Base-by-base conservation (phyloP, 2,888 invertebrate genomes). In the Anticlea derivata region DNA sequence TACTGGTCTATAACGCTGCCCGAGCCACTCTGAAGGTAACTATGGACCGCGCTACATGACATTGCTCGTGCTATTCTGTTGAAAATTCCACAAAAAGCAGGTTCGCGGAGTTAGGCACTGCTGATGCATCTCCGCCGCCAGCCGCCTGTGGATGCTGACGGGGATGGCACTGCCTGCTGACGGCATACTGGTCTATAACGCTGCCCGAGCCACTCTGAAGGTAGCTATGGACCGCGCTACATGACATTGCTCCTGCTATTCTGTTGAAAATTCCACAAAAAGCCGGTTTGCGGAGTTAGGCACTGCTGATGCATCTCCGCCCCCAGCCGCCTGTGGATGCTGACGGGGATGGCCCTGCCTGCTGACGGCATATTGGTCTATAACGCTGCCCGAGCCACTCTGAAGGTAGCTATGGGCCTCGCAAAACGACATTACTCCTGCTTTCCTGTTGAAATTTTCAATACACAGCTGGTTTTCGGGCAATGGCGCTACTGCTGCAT, bases 211-310 rank as follows among this genome's bases (percentile, higher is more conserved):
- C 1, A 88, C 86, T 4, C 56, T 87, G 50, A 84, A 81, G 78
- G 88, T 87, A 31, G 27, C 2, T 13, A 5, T 2, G 13, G n/a
- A n/a, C n/a, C n/a, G n/a, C n/a, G n/a, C n/a, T n/a, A n/a, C n/a
- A n/a, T n/a, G n/a, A n/a, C n/a, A n/a, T n/a, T n/a, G n/a, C n/a
- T n/a, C n/a, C n/a, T n/a, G n/a, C n/a, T n/a, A n/a, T n/a, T n/a
- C n/a, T n/a, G n/a, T n/a, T n/a, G n/a, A n/a, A 90, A 90, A 70
- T 74, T 90, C 1, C 86, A 87, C 61, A 88, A 87, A 67, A 90
- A 0, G 78, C 81, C 0, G 89, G 88, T 0, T 68, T 89, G 6
- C 78, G 88, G 0, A 76, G 88, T 8, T 68, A 87, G 26, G 70
- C 82, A 1, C 73, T 86, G 54, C 63, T 86, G 23, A 70, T 87